Evolutionary conservation across 2,113 vertebrate genomes (phyloP).

Genomic region (Boulengerochromis microlepis): DNA sequence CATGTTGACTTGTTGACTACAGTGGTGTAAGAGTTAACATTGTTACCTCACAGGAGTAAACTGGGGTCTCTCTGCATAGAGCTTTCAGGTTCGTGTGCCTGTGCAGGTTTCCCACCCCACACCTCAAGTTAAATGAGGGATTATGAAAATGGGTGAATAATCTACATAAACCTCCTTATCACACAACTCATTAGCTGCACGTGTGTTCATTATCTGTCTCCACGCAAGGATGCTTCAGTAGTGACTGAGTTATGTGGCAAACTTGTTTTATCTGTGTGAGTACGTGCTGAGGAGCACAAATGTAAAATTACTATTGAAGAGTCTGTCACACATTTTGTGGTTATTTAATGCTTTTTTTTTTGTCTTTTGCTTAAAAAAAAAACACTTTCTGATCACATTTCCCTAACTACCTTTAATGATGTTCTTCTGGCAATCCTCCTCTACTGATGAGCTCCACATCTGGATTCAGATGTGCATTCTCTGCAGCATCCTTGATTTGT

Average conservation of each 20-base stretch:
- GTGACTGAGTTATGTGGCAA: neutral
- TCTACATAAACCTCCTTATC: neutral
- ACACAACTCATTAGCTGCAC: neutral
- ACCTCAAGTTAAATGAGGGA: neutral
- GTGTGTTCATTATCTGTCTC: neutral
- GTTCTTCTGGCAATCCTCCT: neutral
- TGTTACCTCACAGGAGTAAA: rapidly evolving
- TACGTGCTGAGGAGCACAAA: neutral
- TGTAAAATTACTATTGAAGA: neutral
- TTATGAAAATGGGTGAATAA: neutral
- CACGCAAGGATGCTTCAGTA: neutral
- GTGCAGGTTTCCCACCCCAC: neutral
- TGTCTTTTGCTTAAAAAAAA: neutral
- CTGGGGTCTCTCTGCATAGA: neutral
- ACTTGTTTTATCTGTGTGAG: neutral
- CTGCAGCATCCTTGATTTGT: neutral
- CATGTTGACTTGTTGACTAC: rapidly evolving
- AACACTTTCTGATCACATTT: neutral
- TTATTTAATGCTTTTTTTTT: neutral
- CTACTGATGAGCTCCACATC: neutral
- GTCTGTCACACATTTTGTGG: neutral
- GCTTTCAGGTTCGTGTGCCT: neutral
- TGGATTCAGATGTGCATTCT: neutral
- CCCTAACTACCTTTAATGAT: neutral
- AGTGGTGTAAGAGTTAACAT: neutral